Evolutionary conservation across 1,140 invertebrate genomes (phyloP).

Genomic region (Odontomachus brunneus): DNA sequence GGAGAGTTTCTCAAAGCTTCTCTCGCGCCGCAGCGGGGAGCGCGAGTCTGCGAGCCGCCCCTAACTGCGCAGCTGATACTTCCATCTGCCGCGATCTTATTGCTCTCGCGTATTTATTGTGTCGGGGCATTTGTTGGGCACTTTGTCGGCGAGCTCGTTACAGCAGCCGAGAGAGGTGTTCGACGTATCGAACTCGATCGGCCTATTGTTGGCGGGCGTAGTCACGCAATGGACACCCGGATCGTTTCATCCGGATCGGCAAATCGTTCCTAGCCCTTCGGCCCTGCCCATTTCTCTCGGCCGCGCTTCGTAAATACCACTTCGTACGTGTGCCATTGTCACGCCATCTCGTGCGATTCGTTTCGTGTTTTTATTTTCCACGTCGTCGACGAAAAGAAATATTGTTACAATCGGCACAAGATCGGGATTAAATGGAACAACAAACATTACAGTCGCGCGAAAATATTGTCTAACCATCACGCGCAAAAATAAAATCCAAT

Average conservation of each 20-base stretch:
- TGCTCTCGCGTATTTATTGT: constrained; percentile 63
- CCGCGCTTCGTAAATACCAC: constrained; percentile 18
- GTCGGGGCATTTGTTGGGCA: constrained; percentile 63
- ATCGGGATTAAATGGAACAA: neutral
- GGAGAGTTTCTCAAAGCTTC: neutral
- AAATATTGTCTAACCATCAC: neutral
- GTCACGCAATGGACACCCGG: constrained; percentile 50
- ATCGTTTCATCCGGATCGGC: constrained; percentile 15
- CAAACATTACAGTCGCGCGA: neutral
- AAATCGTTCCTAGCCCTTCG: constrained; percentile 38
- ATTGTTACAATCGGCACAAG: neutral
- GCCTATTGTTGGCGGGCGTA: constrained; percentile 59
- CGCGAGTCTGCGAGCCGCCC: constrained; percentile 24
- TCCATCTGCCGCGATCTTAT: constrained; percentile 71
- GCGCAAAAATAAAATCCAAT: no score
- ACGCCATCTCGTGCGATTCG: neutral
- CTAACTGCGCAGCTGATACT: constrained; percentile 71
- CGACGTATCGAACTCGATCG: constrained; percentile 66
- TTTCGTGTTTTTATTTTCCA: neutral
- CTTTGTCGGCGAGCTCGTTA: constrained; percentile 71
- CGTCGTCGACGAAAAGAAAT: neutral
- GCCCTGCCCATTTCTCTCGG: neutral
- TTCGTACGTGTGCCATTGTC: neutral
- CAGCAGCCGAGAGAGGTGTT: constrained; percentile 45
- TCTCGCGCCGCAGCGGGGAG: neutral